Percentiles rank a stretch among this genome's conserved stretches.
These are phyloP conservation scores for Thymelicus lineola DNA, from an alignment of 2,888 invertebrate species.

Conservation along the genomic window DNA sequence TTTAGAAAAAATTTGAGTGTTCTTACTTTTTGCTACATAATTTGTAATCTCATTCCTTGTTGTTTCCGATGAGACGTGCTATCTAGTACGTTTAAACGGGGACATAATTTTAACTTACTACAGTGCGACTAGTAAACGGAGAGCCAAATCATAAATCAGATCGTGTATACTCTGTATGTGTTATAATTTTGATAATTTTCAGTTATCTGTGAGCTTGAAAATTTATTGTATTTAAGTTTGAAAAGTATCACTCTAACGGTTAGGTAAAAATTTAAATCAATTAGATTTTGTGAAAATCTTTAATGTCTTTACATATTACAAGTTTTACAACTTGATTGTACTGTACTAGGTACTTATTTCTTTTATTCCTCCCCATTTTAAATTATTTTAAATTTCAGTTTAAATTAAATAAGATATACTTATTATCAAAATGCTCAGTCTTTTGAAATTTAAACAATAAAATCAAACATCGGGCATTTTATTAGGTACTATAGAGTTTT, in stretches of 20 bases:
- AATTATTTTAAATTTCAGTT: too few species aligned
- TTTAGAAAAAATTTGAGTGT: neutral
- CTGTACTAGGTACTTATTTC: too few species aligned
- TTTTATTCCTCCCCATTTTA: too few species aligned
- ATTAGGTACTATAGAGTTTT: conserved; percentile 35
- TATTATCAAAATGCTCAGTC: too few species aligned
- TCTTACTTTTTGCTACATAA: neutral
- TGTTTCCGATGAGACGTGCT: conserved; percentile 11
- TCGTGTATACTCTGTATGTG: conserved; percentile 27
- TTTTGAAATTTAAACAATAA: neutral
- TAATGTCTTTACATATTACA: too few species aligned
- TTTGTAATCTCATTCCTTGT: conserved; percentile 13
- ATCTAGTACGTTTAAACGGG: conserved; percentile 53
- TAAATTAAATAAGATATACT: too few species aligned
- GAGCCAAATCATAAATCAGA: conserved; percentile 64
- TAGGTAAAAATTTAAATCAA: too few species aligned
- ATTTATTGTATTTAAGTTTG: conserved; percentile 8
- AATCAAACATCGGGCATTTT: neutral
- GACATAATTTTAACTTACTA: conserved; percentile 57
- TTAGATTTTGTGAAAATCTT: too few species aligned
- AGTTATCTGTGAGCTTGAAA: conserved; percentile 14
- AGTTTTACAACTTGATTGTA: too few species aligned
- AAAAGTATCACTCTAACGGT: too few species aligned
- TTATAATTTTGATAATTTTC: conserved; percentile 32
- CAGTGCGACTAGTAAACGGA: conserved; percentile 56